Evolutionary conservation across 2,113 vertebrate species (phyloP).

Genomic region (Eurystomus gularis): DNA sequence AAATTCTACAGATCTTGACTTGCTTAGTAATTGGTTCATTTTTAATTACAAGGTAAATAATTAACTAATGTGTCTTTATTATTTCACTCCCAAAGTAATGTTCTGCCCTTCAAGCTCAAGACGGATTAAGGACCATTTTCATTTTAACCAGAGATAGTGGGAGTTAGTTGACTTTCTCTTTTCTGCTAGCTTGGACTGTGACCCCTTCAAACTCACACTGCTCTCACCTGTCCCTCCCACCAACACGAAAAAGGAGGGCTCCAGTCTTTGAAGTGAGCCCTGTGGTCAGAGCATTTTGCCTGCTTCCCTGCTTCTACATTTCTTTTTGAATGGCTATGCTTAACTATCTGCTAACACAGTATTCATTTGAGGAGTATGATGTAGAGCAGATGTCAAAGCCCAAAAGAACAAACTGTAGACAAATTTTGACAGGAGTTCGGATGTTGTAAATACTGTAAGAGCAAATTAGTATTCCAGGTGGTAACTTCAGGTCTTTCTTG

Average conservation of each 20-base stretch:
- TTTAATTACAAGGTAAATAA: conserved; percentile 38
- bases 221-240: background rate
- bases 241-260: background rate
- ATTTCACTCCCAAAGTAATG: background rate
- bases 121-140: background rate
- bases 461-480: background rate
- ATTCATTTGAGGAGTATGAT: background rate
- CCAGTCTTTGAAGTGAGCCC: background rate
- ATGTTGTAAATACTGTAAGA: background rate
- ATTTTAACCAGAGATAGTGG: background rate
- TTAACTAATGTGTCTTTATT: background rate
- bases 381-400: background rate
- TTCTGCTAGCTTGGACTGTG: background rate
- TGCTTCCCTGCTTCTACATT: background rate
- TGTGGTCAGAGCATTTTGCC: background rate
- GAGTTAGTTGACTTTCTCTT: background rate
- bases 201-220: background rate
- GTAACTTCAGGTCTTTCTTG: background rate
- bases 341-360: background rate
- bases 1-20: background rate
- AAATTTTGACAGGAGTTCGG: conserved; percentile 7
- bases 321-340: background rate
- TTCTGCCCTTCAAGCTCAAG: background rate
- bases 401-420: background rate
- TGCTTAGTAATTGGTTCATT: background rate